Evolutionary conservation across 2,797 vertebrate genomes (phyloP).

Genomic region (Cossypha dichroa): DNA sequence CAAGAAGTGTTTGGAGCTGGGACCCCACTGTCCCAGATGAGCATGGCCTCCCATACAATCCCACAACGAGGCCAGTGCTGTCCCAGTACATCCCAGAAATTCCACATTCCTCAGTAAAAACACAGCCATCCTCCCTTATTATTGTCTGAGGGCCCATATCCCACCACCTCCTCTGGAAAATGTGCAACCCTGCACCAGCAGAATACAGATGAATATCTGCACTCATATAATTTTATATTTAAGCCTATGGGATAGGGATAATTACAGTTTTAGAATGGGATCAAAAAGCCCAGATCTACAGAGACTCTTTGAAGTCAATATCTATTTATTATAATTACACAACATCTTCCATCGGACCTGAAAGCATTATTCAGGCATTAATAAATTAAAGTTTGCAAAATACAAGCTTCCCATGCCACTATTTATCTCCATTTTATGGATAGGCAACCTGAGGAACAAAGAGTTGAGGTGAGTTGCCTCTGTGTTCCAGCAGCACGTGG

Average conservation of each 20-base stretch:
- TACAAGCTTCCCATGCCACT: neutral
- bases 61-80: accelerated
- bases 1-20: neutral
- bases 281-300: constrained; percentile 54
- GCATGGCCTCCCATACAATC: accelerated
- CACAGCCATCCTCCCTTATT: neutral
- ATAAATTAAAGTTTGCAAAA: constrained; percentile 30
- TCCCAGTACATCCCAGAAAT: neutral
- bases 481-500: neutral
- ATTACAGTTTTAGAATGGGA: constrained; percentile 57
- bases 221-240: constrained; percentile 21
- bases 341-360: constrained; percentile 45
- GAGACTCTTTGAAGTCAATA: constrained; percentile 65
- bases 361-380: constrained; percentile 41
- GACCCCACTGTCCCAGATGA: neutral
- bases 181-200: neutral
- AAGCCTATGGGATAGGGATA: constrained; percentile 60
- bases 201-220: constrained; percentile 27
- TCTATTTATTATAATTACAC: constrained; percentile 62
- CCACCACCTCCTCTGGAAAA: neutral
- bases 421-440: constrained; percentile 10
- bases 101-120: neutral
- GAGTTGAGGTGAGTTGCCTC: neutral
- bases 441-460: neutral
- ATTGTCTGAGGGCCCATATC: neutral